Evolutionary conservation across 1,140 invertebrate species (phyloP).

Genomic region (Scaptomyza hsui): DNA sequence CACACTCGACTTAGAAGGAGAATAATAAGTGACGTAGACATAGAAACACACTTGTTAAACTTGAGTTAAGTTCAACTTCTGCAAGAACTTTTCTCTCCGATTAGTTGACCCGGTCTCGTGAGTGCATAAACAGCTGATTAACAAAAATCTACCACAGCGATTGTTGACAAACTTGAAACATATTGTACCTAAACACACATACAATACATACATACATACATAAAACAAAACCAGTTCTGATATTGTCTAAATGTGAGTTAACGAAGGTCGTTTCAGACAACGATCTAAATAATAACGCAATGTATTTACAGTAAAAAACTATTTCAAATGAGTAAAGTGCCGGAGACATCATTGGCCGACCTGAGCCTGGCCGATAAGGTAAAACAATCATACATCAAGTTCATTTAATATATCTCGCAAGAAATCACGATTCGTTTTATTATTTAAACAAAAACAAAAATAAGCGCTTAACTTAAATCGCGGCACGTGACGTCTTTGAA

Average conservation of each 20-base stretch:
- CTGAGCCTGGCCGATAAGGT: constrained; percentile 80
- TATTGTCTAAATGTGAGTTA: constrained; percentile 55
- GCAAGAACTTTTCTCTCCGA: constrained; percentile 2
- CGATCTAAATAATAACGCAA: constrained; percentile 29
- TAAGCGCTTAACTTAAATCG: no score
- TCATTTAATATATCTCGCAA: background rate
- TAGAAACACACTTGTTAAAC: constrained; percentile 14
- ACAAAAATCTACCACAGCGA: constrained; percentile 27
- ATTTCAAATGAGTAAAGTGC: constrained; percentile 67
- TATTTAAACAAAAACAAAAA: background rate
- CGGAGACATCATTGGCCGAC: constrained; percentile 73
- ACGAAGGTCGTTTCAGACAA: constrained; percentile 55
- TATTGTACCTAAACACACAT: background rate
- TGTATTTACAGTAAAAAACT: constrained; percentile 16
- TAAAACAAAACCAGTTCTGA: constrained; percentile 65
- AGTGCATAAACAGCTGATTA: constrained; percentile 46
- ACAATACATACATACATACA: background rate
- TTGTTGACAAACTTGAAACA: constrained; percentile 47
- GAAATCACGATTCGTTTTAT: background rate
- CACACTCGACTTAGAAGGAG: constrained; percentile 11
- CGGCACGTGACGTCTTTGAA: constrained; percentile 51
- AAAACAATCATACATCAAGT: background rate
- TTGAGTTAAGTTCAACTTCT: constrained; percentile 8
- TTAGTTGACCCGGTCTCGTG: constrained; percentile 55
- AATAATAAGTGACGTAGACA: constrained; percentile 22